Conservation (phyloP, 2,797 vertebrate species). For the Argyrosomus regius region DNA sequence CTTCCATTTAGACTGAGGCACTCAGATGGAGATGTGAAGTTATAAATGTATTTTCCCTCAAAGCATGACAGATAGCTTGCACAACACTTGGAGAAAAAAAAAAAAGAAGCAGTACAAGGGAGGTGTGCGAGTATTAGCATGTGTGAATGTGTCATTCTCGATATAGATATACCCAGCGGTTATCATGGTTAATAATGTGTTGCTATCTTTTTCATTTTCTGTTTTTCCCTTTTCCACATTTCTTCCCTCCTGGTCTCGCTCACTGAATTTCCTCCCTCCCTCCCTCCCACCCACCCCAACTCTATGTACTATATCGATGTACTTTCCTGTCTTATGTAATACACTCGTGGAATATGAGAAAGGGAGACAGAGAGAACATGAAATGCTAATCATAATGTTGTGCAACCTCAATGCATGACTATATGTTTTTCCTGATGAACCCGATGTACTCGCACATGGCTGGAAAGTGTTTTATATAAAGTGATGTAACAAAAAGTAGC, state of each 20-base stretch:
- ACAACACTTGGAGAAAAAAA: constrained; percentile 19
- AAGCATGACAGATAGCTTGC: constrained; percentile 55
- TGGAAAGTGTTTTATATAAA: not conserved
- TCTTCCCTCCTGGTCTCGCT: rapidly evolving
- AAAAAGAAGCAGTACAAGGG: not conserved
- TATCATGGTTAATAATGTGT: constrained; percentile 71
- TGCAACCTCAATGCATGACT: not conserved
- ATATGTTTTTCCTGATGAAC: not conserved
- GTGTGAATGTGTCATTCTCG: constrained; percentile 37
- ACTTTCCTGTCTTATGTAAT: not conserved
- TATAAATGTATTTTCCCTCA: constrained; percentile 54
- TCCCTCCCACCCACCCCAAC: no score
- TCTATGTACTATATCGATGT: not conserved
- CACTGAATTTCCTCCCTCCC: no score
- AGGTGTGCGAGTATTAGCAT: constrained; percentile 13
- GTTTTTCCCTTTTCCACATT: no score
- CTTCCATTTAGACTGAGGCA: constrained; percentile 37
- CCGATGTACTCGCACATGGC: rapidly evolving
- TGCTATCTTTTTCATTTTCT: constrained; percentile 21
- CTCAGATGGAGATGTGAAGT: constrained; percentile 44
- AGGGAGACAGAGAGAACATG: not conserved
- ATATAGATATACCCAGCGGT: constrained; percentile 56
- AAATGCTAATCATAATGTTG: not conserved
- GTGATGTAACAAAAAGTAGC: not conserved
- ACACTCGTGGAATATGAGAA: not conserved